A percentile compares a stretch with the other conserved stretches of the same genome.
Conservation (phyloP, 1,140 invertebrate species). For the Cotesia glomerata region DNA sequence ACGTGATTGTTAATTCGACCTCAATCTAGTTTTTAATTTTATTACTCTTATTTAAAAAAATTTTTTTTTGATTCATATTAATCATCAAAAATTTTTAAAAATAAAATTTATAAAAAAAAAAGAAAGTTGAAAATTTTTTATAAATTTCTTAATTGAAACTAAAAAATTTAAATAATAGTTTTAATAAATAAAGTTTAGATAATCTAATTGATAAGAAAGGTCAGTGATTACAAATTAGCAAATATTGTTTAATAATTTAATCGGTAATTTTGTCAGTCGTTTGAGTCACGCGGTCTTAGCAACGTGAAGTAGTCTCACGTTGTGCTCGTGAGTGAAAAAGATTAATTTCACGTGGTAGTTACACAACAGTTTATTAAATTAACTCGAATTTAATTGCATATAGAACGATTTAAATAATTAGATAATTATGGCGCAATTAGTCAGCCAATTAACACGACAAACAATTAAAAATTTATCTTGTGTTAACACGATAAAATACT, state of each 20-base stretch:
- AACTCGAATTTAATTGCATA: not conserved
- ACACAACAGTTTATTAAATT: not conserved
- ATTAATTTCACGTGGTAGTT: not conserved
- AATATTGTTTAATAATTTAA: not conserved
- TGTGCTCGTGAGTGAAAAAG: not conserved
- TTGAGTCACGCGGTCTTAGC: constrained; percentile 27
- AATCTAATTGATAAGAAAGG: constrained; percentile 35
- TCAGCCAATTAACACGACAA: constrained; percentile 35
- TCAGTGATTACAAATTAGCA: not conserved
- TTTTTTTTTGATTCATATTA: not conserved
- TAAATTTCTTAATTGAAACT: too few species aligned
- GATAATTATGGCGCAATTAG: constrained; percentile 46
- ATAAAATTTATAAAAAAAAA: constrained; percentile 26
- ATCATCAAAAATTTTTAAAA: constrained; percentile 2
- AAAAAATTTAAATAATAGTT: too few species aligned
- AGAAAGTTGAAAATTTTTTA: not conserved
- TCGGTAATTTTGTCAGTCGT: constrained; percentile 31
- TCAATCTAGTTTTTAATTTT: constrained; percentile 6
- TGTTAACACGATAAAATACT: constrained; percentile 15
- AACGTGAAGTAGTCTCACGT: too few species aligned
- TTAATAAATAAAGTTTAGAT: not conserved
- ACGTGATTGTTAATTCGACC: constrained; percentile 39
- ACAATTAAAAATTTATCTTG: constrained; percentile 25
- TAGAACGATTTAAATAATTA: too few species aligned
- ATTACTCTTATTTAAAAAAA: not conserved